phyloP scores from a whole-genome alignment of 2,888 invertebrate species.

The Drosophila vallismaia region DNA sequence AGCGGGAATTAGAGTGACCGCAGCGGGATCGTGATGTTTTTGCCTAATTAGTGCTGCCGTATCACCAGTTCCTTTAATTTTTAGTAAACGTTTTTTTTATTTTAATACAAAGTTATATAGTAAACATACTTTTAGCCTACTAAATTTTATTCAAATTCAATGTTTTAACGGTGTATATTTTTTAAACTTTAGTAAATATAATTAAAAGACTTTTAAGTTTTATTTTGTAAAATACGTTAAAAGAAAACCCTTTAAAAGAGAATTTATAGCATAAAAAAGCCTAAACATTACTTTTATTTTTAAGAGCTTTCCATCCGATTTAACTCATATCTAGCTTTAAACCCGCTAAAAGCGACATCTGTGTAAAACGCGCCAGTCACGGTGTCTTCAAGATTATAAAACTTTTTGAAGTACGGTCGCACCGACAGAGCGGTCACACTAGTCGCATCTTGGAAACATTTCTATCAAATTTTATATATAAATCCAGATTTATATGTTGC shows the following conservation, averaged over 20 bases:
- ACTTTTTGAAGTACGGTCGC: neutral
- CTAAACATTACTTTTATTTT: too few species aligned
- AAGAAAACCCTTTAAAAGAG: too few species aligned
- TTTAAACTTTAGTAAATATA: too few species aligned
- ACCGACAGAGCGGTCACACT: slow-evolving; percentile 2
- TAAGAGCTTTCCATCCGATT: neutral
- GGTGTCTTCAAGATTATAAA: neutral
- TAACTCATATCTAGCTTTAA: neutral
- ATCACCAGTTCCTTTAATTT: too few species aligned
- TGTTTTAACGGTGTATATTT: too few species aligned
- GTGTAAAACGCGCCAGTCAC: neutral
- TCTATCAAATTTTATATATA: slow-evolving; percentile 3
- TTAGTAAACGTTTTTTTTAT: too few species aligned
- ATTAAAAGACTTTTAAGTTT: too few species aligned
- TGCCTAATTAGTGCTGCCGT: neutral
- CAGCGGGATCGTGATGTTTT: neutral
- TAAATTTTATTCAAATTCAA: too few species aligned
- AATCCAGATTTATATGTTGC: neutral
- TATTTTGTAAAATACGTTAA: too few species aligned
- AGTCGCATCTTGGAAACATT: slow-evolving; percentile 4
- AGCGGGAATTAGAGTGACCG: slow-evolving; percentile 1
- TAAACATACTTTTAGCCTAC: too few species aligned
- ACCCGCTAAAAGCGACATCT: neutral
- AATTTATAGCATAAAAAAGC: too few species aligned
- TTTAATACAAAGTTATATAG: too few species aligned